Evolutionary conservation across 2,888 invertebrate species (phyloP).

Genomic region (Cephus pygmeus): DNA sequence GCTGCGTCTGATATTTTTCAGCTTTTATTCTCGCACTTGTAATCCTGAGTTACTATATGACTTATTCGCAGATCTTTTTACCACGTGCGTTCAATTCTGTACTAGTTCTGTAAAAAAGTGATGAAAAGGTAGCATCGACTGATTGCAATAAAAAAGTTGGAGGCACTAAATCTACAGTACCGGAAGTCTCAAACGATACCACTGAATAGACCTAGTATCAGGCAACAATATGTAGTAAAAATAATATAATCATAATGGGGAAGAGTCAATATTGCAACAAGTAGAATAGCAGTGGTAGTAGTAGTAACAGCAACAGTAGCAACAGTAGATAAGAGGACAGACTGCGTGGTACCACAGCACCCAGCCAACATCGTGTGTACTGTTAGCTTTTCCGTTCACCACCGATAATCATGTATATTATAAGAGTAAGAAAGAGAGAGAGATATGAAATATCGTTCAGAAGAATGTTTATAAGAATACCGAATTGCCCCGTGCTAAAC

Average conservation of each 20-base stretch:
- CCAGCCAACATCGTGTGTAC: not conserved
- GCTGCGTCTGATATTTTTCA: not conserved
- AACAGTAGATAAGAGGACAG: not conserved
- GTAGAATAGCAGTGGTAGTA: not conserved
- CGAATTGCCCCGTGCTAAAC: not conserved
- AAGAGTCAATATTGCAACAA: not conserved
- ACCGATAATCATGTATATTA: not conserved
- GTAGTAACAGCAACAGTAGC: not conserved
- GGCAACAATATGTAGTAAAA: not conserved
- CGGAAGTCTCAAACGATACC: not conserved
- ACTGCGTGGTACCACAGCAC: conserved; percentile 9
- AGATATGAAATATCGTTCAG: conserved; percentile 7
- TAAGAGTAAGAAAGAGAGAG: conserved; percentile 8
- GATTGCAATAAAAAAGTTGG: not conserved
- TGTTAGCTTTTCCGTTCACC: not conserved
- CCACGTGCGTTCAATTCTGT: not conserved
- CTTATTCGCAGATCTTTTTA: not conserved
- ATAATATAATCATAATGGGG: not conserved
- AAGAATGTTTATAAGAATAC: not conserved
- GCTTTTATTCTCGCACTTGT: not conserved
- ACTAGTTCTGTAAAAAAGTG: too few relatives aligned
- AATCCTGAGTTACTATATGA: not conserved
- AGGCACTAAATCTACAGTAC: not conserved
- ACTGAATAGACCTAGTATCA: not conserved
- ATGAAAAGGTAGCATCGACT: too few relatives aligned